phyloP scores from a whole-genome alignment of 2,888 invertebrate species.

The Hipparchia sbordonii region DNA sequence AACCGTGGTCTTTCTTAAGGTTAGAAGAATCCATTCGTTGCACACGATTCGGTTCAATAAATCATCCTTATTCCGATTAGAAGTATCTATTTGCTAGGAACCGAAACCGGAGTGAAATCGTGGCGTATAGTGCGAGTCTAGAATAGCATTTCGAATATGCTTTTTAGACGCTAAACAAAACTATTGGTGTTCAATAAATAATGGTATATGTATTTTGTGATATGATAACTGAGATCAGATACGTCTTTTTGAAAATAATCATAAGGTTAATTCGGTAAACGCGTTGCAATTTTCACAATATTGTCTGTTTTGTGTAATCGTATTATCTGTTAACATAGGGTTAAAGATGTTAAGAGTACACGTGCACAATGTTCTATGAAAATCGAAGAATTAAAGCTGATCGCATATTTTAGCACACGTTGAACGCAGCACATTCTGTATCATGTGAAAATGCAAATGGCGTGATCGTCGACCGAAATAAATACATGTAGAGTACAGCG shows the following conservation, averaged over 20 bases:
- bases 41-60: too few species aligned
- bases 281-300: slow-evolving; percentile 66
- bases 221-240: slow-evolving; percentile 50
- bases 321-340: slow-evolving; percentile 70
- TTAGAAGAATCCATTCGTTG: not conserved
- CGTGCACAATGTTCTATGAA: slow-evolving; percentile 70
- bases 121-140: not conserved
- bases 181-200: slow-evolving; percentile 42
- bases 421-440: not conserved
- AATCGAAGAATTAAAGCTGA: slow-evolving; percentile 8
- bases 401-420: not conserved
- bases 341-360: slow-evolving; percentile 61
- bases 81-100: not conserved
- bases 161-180: slow-evolving; percentile 43
- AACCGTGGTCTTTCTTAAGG: not conserved
- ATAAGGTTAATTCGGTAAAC: slow-evolving; percentile 58
- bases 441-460: not conserved
- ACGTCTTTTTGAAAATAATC: slow-evolving; percentile 55
- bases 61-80: not conserved
- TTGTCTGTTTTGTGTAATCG: slow-evolving; percentile 67
- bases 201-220: slow-evolving; percentile 44
- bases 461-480: too few species aligned
- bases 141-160: slow-evolving; percentile 33
- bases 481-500: too few species aligned
- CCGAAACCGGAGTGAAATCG: slow-evolving; percentile 1